These are phyloP conservation scores for Aradus depressus DNA, from an alignment of 2,888 invertebrate genomes.

Conservation along the genomic window DNA sequence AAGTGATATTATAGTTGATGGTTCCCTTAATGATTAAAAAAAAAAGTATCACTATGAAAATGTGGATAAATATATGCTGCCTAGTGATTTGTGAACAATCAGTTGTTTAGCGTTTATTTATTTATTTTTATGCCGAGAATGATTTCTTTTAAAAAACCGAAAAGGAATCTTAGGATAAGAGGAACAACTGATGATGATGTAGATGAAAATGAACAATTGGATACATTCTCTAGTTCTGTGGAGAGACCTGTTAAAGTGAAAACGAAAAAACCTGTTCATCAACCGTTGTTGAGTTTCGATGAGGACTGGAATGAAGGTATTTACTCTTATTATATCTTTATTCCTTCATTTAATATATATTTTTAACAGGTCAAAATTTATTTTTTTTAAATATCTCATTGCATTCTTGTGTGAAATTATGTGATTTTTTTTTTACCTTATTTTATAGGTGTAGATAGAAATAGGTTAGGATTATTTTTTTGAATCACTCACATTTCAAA, in stretches of 20 bases:
- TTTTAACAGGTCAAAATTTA: too few relatives aligned
- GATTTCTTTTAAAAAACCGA: conserved; percentile 66
- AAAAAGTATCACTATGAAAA: too few relatives aligned
- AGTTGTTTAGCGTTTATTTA: not conserved
- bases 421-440: too few relatives aligned
- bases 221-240: conserved; percentile 8
- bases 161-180: conserved; percentile 56
- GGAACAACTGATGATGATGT: conserved; percentile 31
- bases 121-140: not conserved
- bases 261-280: conserved; percentile 43
- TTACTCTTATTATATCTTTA: too few relatives aligned
- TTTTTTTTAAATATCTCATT: too few relatives aligned
- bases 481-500: too few relatives aligned
- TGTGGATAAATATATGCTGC: not conserved
- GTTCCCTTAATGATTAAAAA: too few relatives aligned
- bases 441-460: too few relatives aligned
- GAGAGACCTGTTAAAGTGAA: conserved; percentile 30
- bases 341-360: too few relatives aligned
- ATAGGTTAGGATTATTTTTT: too few relatives aligned
- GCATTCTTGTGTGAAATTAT: too few relatives aligned
- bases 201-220: conserved; percentile 31
- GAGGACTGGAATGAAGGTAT: conserved; percentile 51
- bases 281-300: conserved; percentile 62
- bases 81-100: not conserved
- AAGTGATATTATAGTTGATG: too few relatives aligned